Conservation (phyloP, 2,797 vertebrate genomes). For the Limosa lapponica region DNA sequence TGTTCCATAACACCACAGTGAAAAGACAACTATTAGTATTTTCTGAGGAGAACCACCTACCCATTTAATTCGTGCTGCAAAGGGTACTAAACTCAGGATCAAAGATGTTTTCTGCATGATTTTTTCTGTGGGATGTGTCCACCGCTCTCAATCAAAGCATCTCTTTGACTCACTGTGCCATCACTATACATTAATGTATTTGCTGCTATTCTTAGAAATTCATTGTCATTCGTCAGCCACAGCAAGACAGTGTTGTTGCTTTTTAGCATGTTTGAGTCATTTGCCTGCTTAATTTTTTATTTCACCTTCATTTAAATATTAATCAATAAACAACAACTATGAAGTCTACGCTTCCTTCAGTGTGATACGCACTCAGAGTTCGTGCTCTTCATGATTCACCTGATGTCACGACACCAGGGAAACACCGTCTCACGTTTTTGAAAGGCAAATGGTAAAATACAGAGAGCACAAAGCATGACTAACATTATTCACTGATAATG, state of each 20-base stretch:
- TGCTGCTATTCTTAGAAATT: conserved; percentile 23
- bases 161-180: background rate
- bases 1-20: background rate
- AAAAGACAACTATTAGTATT: background rate
- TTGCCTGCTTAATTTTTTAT: conserved; percentile 59
- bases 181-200: conserved; percentile 13
- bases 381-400: background rate
- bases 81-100: background rate
- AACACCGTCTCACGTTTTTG: background rate
- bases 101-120: background rate
- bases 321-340: conserved; percentile 26
- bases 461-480: background rate
- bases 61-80: background rate
- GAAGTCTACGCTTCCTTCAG: background rate
- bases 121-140: background rate
- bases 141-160: background rate
- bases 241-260: background rate
- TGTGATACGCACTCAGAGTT: background rate
- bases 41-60: background rate
- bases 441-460: background rate
- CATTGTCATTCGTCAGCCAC: conserved; percentile 8
- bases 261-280: conserved; percentile 10
- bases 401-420: background rate
- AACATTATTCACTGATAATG: background rate
- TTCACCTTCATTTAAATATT: conserved; percentile 53